Evolutionary conservation across 2,113 vertebrate species (phyloP).

Genomic region (Prionailurus viverrinus): DNA sequence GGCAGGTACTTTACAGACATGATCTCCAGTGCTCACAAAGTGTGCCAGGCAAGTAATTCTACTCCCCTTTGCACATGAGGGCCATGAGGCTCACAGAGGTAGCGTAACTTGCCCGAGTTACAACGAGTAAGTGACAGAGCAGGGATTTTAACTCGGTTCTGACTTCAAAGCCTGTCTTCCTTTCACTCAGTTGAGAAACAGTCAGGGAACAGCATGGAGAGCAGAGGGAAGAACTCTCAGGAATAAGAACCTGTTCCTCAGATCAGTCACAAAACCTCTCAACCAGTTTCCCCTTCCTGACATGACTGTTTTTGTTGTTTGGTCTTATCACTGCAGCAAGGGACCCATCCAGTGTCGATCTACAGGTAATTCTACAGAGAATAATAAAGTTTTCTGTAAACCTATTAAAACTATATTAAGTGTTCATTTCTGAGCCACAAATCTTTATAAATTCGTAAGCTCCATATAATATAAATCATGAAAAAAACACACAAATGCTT

Average conservation of each 20-base stretch:
- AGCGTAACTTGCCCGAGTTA: not conserved
- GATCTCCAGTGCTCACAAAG: not conserved
- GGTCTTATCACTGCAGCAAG: not conserved
- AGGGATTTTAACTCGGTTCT: not conserved
- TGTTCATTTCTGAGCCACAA: not conserved
- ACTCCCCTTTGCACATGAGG: not conserved
- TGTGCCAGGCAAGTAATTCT: not conserved
- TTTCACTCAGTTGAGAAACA: not conserved
- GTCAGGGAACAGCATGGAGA: not conserved
- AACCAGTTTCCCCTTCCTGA: not conserved
- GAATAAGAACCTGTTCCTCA: not conserved
- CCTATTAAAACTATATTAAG: conserved; percentile 44
- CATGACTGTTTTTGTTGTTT: not conserved
- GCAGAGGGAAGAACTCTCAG: not conserved
- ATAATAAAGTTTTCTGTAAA: conserved; percentile 4
- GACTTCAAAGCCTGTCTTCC: not conserved
- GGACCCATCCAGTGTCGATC: not conserved
- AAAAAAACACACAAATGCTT: not conserved
- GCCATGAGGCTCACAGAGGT: not conserved
- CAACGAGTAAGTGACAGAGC: not conserved
- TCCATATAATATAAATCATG: not conserved
- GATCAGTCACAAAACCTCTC: not conserved
- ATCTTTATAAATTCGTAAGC: not conserved
- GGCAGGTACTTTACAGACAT: not conserved
- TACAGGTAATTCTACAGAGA: conserved; percentile 37